Base-by-base conservation (phyloP, 2,113 vertebrate genomes). In the Rattus rattus region DNA sequence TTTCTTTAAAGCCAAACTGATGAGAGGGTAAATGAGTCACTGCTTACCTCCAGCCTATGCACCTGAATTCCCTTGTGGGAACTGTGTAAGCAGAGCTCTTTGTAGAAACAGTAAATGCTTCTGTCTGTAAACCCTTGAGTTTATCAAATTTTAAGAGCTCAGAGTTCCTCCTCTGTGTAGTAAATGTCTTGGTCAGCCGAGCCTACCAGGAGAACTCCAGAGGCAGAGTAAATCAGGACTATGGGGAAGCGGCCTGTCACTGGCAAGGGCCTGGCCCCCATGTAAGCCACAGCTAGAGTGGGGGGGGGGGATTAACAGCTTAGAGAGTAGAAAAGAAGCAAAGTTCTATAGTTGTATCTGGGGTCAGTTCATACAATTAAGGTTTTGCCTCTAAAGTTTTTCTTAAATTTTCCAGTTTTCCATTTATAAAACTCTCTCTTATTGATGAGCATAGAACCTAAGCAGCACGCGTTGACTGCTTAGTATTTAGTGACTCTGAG, bases 81-180 rank as follows among this genome's bases (percentile, higher is more conserved):
- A 16, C 36, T 77, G 0, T 73, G 43, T 91, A 26, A 85, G 22
- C 43, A 94, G 26, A 85, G 61, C 70, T 95, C 63, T 20, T 91
- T 91, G n/a, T 72, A 75, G 77, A 96, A 94, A 76, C 63, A 94
- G 52, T 56, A 93, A 59, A 36, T 26, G 49, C 17, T 92, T 88
- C 20, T 81, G 12, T 70, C 70, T 88, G 43, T 94, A 67, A 94
- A 75, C 24, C 6, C 73, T 75, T 39, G 0, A 54, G 49, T 7
- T 89, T 94, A 91, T 4, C n/a, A n/a, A 7, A 92, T 91, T 96
- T 94, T 92, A 91, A 91, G 47, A 94, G 39, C 19, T 89, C 39
- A 91, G 36, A 52, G 30, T 43, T 43, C 43, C 43, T 43, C 43
- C 43, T 43, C 43, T 43, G 43, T 43, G 43, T 43, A 43, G 43